Evolutionary conservation across 2,113 vertebrate species (phyloP).

Genomic region (Panurus biarmicus): DNA sequence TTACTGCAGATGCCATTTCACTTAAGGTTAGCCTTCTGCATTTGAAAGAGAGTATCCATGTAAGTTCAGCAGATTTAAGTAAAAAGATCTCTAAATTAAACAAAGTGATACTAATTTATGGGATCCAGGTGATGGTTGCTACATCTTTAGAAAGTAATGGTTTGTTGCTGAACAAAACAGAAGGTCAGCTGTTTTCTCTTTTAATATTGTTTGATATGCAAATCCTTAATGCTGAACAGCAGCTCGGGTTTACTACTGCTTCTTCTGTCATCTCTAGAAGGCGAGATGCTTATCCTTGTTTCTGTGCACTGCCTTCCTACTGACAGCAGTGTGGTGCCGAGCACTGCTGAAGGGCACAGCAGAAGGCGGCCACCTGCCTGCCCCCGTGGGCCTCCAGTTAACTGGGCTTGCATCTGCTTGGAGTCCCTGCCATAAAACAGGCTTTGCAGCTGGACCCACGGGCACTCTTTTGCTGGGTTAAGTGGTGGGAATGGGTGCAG

Average conservation of each 20-base stretch:
- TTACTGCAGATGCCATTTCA: background rate
- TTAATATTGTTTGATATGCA: background rate
- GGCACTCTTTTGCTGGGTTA: background rate
- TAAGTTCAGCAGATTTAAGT: background rate
- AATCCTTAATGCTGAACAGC: background rate
- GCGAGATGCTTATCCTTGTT: background rate
- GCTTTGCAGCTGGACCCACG: background rate
- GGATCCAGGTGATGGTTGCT: background rate
- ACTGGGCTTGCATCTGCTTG: background rate
- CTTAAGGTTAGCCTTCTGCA: background rate
- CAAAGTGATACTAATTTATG: background rate
- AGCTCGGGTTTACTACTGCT: background rate
- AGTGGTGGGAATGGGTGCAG: background rate
- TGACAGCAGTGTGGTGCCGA: rapidly evolving
- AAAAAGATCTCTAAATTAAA: background rate
- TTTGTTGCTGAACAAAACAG: background rate
- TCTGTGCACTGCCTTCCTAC: background rate
- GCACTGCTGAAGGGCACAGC: background rate
- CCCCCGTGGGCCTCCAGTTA: background rate
- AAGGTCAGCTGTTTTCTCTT: background rate
- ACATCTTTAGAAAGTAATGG: background rate
- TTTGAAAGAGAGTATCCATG: background rate
- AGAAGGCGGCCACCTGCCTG: background rate
- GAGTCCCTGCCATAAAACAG: background rate
- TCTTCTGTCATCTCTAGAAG: background rate